phyloP scores from a whole-genome alignment of 2,888 invertebrate species.

The Beris morrisii region DNA sequence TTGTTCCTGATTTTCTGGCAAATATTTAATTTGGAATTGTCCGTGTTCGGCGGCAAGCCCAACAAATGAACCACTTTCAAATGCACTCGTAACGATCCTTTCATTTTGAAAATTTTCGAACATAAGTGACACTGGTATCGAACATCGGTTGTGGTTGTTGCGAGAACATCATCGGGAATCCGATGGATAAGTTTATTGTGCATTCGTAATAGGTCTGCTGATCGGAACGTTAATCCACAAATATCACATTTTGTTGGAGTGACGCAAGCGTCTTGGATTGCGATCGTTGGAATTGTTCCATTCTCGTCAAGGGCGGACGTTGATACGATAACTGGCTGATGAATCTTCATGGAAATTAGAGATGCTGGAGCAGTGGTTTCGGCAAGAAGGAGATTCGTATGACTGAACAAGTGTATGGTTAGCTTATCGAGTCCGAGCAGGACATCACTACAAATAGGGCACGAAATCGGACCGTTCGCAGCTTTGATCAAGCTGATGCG shows the following conservation, averaged over 20 bases:
- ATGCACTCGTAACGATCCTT: conserved; percentile 80
- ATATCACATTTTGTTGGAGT: conserved; percentile 61
- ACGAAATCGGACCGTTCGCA: conserved; percentile 72
- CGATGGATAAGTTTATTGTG: conserved; percentile 73
- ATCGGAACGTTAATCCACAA: conserved; percentile 73
- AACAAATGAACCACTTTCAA: conserved; percentile 73
- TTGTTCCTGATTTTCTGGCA: conserved; percentile 18
- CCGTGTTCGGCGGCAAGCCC: conserved; percentile 43
- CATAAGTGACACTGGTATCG: conserved; percentile 74
- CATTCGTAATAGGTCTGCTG: conserved; percentile 69
- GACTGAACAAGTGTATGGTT: conserved; percentile 80
- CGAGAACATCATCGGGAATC: conserved; percentile 51
- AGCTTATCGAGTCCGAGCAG: conserved; percentile 78
- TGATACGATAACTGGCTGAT: no score
- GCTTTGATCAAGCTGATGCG: conserved; percentile 72
- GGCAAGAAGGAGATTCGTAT: conserved; percentile 56
- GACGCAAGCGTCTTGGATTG: conserved; percentile 13
- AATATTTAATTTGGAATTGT: conserved; percentile 43
- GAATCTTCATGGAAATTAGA: no score
- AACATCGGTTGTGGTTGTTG: conserved; percentile 49
- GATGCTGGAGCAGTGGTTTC: conserved; percentile 1
- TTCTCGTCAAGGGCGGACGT: neutral
- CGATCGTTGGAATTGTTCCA: neutral
- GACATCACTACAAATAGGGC: conserved; percentile 77
- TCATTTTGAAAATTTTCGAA: conserved; percentile 77